Evolutionary conservation across 2,888 invertebrate genomes (phyloP).

Genomic region (Morpho deidamia): DNA sequence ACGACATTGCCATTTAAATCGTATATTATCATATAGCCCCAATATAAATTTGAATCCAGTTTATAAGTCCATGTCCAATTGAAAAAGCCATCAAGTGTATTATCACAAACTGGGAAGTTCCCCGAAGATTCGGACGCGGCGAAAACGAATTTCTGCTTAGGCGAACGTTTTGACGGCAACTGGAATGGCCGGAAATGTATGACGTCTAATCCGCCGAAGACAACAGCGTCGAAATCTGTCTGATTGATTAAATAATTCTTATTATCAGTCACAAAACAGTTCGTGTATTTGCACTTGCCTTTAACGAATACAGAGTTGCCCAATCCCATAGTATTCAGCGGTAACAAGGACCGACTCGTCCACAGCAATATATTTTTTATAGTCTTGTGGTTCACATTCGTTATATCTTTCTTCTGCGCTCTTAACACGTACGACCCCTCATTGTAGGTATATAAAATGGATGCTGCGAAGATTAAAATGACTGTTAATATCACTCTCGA

Average conservation of each 20-base stretch:
- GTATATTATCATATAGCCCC: conserved; percentile 30
- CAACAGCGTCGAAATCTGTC: not conserved
- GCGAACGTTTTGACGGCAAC: not conserved
- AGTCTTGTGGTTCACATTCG: not conserved
- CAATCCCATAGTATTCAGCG: no score
- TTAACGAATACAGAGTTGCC: no score
- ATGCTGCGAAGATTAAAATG: no score
- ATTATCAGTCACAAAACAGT: no score
- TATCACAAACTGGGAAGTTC: not conserved
- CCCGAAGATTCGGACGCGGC: not conserved
- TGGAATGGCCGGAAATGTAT: not conserved
- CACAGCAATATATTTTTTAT: no score
- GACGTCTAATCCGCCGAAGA: not conserved
- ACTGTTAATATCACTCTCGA: no score
- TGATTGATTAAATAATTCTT: no score
- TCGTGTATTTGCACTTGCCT: no score
- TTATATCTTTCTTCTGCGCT: not conserved
- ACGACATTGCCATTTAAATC: conserved; percentile 25
- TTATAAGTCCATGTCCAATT: conserved; percentile 32
- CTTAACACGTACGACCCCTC: no score
- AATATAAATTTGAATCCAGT: conserved; percentile 31
- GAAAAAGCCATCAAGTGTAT: conserved; percentile 18
- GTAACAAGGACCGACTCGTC: no score
- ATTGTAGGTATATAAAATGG: no score
- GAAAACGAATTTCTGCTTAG: conserved; percentile 1